phyloP scores from a whole-genome alignment of 2,113 vertebrate species.

The Ceuthmochares aereus region DNA sequence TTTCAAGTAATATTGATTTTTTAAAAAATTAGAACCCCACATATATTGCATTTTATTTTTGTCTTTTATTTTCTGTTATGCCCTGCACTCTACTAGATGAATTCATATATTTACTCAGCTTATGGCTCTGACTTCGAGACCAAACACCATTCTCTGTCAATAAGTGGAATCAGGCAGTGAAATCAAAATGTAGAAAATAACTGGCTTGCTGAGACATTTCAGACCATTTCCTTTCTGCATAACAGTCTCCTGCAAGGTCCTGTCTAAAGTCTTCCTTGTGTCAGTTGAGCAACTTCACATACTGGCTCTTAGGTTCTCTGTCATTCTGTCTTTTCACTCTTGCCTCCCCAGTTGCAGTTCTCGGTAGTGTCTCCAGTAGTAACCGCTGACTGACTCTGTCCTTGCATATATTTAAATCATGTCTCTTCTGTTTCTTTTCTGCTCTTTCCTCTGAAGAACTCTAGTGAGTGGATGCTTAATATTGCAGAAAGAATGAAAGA shows the following conservation, averaged over 20 bases:
- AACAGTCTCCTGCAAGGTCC: fast-evolving
- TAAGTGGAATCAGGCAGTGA: neutral
- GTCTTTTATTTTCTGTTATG: neutral
- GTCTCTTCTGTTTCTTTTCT: neutral
- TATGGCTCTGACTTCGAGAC: neutral
- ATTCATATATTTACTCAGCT: neutral
- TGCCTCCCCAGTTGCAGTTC: neutral
- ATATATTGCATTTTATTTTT: neutral
- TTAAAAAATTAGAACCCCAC: neutral
- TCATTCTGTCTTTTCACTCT: neutral
- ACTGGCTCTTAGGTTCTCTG: neutral
- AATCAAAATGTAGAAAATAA: fast-evolving
- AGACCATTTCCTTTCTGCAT: neutral
- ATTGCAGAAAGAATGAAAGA: neutral
- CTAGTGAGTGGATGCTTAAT: neutral
- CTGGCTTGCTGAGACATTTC: neutral
- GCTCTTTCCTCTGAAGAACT: neutral
- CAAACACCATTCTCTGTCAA: neutral
- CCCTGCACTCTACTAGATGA: neutral
- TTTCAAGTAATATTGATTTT: neutral
- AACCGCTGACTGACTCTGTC: neutral
- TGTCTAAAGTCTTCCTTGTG: neutral
- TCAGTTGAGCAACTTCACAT: neutral
- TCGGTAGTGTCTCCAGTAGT: neutral
- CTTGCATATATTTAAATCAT: fast-evolving